A percentile compares a stretch with the other conserved stretches of the same genome.
These are phyloP conservation scores for Gouania willdenowi DNA, from an alignment of 2,797 vertebrate species.

Conservation along the genomic window DNA sequence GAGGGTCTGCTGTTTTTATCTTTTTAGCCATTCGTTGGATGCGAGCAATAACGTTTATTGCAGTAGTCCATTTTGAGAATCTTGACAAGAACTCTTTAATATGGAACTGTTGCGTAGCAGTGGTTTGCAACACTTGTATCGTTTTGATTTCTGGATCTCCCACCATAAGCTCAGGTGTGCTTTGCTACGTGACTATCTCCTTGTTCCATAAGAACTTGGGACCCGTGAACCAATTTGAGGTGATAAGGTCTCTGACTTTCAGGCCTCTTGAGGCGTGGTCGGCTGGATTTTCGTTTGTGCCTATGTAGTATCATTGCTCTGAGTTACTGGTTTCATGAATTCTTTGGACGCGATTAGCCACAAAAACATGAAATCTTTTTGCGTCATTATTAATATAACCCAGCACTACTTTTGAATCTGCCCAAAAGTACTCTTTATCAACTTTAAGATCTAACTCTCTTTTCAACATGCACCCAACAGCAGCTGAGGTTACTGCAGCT, in stretches of 20 bases:
- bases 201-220: slow-evolving; percentile 24
- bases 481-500: neutral
- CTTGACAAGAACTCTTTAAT: neutral
- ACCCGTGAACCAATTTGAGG: slow-evolving; percentile 10
- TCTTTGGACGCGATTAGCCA: slow-evolving; percentile 1
- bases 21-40: neutral
- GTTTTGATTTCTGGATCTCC: slow-evolving; percentile 18
- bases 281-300: neutral
- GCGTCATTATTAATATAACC: slow-evolving; percentile 2
- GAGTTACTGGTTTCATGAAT: neutral
- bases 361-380: neutral
- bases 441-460: neutral
- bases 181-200: neutral
- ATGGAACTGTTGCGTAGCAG: neutral
- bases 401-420: neutral
- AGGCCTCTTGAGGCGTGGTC: slow-evolving; percentile 8
- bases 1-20: neutral
- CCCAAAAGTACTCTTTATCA: neutral
- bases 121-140: slow-evolving; percentile 2
- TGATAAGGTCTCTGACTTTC: neutral
- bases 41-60: neutral
- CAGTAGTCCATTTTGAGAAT: slow-evolving; percentile 13
- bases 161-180: neutral
- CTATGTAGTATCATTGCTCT: slow-evolving; percentile 4
- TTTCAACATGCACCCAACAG: slow-evolving; percentile 2